phyloP scores from a whole-genome alignment of 2,113 vertebrate genomes.

The Oriolus oriolus region DNA sequence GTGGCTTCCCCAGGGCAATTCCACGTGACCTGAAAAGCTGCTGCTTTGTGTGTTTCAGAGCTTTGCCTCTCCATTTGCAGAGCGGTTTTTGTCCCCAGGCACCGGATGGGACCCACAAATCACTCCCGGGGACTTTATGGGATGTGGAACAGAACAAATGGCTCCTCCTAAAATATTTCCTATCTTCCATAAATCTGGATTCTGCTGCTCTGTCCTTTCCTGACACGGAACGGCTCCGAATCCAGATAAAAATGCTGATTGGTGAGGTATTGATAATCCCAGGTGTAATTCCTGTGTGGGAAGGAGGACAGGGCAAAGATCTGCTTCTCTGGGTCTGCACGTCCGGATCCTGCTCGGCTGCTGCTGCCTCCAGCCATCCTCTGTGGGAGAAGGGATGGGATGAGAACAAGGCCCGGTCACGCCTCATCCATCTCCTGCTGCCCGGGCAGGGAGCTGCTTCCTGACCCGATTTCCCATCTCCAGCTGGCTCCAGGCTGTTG shows the following conservation, averaged over 20 bases:
- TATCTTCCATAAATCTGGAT: background rate
- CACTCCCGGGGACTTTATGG: background rate
- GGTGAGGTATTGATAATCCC: background rate
- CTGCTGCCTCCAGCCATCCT: background rate
- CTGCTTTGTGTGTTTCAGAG: background rate
- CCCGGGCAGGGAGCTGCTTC: background rate
- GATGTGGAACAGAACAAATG: background rate
- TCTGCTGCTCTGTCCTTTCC: background rate
- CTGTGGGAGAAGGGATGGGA: background rate
- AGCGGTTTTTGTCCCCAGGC: background rate
- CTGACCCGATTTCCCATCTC: background rate
- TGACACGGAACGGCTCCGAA: background rate
- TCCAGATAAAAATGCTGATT: background rate
- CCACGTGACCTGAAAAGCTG: background rate
- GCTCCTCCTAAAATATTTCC: background rate
- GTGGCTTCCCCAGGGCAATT: background rate
- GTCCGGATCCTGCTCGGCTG: rapidly evolving
- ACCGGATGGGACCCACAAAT: background rate
- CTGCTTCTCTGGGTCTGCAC: background rate
- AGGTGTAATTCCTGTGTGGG: background rate
- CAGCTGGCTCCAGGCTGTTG: background rate
- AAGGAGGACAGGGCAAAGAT: background rate
- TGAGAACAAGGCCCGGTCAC: rapidly evolving
- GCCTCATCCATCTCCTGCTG: background rate
- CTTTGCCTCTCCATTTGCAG: background rate